Conservation (phyloP, 2,797 vertebrate genomes). For the Amblyraja radiata region DNA sequence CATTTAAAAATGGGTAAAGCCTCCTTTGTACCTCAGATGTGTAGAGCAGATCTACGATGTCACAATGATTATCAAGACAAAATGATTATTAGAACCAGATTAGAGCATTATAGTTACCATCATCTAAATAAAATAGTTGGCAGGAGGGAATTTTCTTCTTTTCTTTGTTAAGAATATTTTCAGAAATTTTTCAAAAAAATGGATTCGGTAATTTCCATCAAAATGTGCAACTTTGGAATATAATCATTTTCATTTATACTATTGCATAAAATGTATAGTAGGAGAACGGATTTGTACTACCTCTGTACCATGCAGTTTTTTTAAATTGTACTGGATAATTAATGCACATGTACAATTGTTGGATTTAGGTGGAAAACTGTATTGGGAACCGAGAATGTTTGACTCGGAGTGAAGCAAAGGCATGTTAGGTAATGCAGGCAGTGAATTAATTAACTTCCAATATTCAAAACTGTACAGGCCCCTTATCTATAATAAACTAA, state of each 20-base stretch:
- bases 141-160: not conserved
- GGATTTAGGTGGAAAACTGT: not conserved
- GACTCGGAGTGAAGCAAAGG: not conserved
- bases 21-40: not conserved
- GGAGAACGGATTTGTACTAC: not conserved
- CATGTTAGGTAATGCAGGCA: not conserved
- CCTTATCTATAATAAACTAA: not conserved
- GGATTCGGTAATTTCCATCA: not conserved
- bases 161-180: not conserved
- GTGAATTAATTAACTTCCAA: not conserved
- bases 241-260: not conserved
- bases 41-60: not conserved
- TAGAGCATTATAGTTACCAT: not conserved
- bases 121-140: not conserved
- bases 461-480: not conserved
- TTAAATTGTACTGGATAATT: not conserved
- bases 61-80: not conserved
- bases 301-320: not conserved
- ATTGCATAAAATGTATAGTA: not conserved
- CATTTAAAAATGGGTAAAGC: not conserved
- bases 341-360: not conserved
- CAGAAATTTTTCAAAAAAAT: not conserved
- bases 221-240: not conserved
- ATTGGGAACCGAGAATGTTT: not conserved
- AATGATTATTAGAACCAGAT: not conserved